Conservation (phyloP, 2,797 vertebrate genomes). For the Lindbergichthys nudifrons region DNA sequence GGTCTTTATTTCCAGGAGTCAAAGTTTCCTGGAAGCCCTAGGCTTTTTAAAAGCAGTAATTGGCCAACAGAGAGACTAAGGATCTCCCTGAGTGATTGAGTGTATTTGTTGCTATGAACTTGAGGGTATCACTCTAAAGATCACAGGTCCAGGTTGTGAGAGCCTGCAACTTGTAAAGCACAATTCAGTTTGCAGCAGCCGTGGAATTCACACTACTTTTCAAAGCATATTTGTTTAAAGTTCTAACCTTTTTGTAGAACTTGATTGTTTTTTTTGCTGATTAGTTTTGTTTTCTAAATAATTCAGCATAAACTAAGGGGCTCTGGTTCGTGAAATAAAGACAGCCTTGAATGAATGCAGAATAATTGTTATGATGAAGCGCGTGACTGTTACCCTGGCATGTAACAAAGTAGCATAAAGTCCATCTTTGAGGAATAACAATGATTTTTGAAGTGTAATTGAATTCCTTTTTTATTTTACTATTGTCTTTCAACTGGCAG, state of each 20-base stretch:
- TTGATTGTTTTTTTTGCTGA: constrained; percentile 76
- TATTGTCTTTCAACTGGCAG: constrained; percentile 12
- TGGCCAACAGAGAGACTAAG: constrained; percentile 87
- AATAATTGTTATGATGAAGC: constrained; percentile 68
- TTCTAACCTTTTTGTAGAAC: constrained; percentile 78
- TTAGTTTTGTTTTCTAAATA: constrained; percentile 81
- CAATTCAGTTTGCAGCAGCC: constrained; percentile 79
- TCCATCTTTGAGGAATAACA: constrained; percentile 28
- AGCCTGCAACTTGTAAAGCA: constrained; percentile 83
- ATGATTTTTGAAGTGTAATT: constrained; percentile 42
- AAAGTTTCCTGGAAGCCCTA: constrained; percentile 86
- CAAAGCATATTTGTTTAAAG: constrained; percentile 78
- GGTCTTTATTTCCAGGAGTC: constrained; percentile 90
- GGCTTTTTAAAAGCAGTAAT: constrained; percentile 89
- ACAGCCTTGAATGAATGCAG: constrained; percentile 73
- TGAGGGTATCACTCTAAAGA: constrained; percentile 87
- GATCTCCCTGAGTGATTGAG: constrained; percentile 85
- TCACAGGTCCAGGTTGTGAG: constrained; percentile 83
- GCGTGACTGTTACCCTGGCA: constrained; percentile 36
- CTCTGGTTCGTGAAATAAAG: constrained; percentile 73
- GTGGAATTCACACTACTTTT: constrained; percentile 77
- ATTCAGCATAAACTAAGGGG: constrained; percentile 67
- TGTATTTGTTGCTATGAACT: constrained; percentile 89
- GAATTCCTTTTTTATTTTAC: constrained; percentile 13
- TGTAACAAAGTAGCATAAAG: constrained; percentile 8